Evolutionary conservation across 2,797 vertebrate species (phyloP).

Genomic region (Sebastes matsubarae): DNA sequence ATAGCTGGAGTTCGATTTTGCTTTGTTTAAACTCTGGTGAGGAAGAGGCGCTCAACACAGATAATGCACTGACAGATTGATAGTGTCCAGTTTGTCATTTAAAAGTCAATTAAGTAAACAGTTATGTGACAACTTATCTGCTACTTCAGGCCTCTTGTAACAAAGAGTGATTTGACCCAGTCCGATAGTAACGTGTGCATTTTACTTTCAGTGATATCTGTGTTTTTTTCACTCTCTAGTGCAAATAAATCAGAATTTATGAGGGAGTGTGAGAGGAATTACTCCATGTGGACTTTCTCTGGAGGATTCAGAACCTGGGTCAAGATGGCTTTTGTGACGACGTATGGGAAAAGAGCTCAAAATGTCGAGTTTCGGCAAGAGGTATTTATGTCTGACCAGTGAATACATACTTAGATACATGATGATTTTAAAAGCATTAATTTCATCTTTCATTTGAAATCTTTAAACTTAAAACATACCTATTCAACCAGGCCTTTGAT

Average conservation of each 20-base stretch:
- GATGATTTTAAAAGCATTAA: neutral
- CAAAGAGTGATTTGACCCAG: neutral
- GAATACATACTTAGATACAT: fast-evolving
- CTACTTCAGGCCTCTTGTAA: neutral
- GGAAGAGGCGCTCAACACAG: neutral
- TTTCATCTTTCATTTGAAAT: neutral
- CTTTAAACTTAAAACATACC: no score
- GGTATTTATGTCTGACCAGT: conserved; percentile 67
- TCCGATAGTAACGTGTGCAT: neutral
- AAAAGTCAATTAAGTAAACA: neutral
- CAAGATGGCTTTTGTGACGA: conserved; percentile 96
- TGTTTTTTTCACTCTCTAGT: conserved; percentile 69
- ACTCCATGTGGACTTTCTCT: conserved; percentile 97
- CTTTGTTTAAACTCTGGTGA: neutral
- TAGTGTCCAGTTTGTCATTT: neutral
- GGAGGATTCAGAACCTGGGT: conserved; percentile 99
- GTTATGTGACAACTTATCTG: neutral
- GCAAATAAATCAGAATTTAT: conserved; percentile 88
- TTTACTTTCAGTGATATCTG: neutral
- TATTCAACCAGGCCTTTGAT: no score
- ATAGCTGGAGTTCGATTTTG: neutral
- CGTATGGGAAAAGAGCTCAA: conserved; percentile 86
- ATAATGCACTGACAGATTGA: neutral
- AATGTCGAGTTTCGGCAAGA: conserved; percentile 94
- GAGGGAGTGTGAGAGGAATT: conserved; percentile 94